Evolutionary conservation across 2,797 vertebrate genomes (phyloP).

Genomic region (Lagocephalus sceleratus): DNA sequence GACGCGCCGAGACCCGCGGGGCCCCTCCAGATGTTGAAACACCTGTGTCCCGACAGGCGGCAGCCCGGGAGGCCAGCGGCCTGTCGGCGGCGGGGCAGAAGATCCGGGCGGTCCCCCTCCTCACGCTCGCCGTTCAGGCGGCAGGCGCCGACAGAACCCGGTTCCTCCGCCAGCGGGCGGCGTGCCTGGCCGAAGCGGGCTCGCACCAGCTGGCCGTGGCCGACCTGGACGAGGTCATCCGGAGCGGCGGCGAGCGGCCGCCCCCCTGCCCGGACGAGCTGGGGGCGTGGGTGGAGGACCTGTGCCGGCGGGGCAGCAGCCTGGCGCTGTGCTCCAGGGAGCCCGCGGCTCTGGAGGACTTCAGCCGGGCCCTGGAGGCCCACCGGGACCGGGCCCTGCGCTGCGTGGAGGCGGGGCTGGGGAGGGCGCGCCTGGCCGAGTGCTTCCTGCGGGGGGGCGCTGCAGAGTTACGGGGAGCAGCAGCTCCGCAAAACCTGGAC

Average conservation of each 20-base stretch:
- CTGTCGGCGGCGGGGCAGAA: slow-evolving; percentile 65
- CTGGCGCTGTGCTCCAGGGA: slow-evolving; percentile 74
- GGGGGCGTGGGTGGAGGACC: slow-evolving; percentile 70
- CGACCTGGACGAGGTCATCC: slow-evolving; percentile 83
- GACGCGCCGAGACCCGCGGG: too few species aligned
- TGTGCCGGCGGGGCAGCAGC: slow-evolving; percentile 80
- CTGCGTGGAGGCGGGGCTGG: slow-evolving; percentile 69
- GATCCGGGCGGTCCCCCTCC: slow-evolving; percentile 76
- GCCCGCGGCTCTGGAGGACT: slow-evolving; percentile 78
- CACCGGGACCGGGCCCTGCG: slow-evolving; percentile 67
- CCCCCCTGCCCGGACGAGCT: slow-evolving; percentile 38
- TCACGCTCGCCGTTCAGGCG: slow-evolving; percentile 80
- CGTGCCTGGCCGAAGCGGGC: slow-evolving; percentile 78
- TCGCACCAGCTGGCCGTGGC: slow-evolving; percentile 71
- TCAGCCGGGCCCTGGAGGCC: slow-evolving; percentile 78
- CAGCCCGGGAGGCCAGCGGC: slow-evolving; percentile 79
- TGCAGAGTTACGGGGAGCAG: slow-evolving; percentile 72
- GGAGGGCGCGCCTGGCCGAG: slow-evolving; percentile 64
- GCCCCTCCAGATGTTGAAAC: neutral
- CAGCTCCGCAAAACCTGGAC: slow-evolving; percentile 80
- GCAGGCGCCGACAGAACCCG: slow-evolving; percentile 52
- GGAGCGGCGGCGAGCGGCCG: slow-evolving; percentile 38
- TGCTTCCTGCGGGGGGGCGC: slow-evolving; percentile 75
- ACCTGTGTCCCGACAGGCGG: slow-evolving; percentile 69
- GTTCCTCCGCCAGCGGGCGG: slow-evolving; percentile 79